Evolutionary conservation across 1,140 invertebrate genomes (phyloP).

Genomic region (Atta colombica): DNA sequence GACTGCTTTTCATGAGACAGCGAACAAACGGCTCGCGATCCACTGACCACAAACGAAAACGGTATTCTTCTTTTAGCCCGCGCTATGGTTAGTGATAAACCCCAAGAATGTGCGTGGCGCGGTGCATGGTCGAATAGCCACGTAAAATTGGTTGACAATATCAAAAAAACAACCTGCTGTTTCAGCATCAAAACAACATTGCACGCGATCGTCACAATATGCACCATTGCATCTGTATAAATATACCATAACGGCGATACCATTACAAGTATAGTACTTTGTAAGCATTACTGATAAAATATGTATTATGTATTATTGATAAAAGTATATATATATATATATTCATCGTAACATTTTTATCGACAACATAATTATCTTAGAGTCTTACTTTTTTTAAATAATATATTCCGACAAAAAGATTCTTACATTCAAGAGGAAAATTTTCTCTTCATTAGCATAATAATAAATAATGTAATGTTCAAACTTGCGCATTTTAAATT

Average conservation of each 20-base stretch:
- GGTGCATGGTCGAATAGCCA: not conserved
- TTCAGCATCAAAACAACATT: constrained; percentile 16
- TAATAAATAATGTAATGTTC: not conserved
- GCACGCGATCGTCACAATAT: constrained; percentile 1
- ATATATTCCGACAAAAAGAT: not conserved
- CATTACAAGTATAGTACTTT: constrained; percentile 21
- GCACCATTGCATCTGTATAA: not conserved
- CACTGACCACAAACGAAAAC: constrained; percentile 54
- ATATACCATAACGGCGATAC: constrained; percentile 1
- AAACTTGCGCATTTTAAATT: not conserved
- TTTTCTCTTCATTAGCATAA: not conserved
- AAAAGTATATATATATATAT: not conserved
- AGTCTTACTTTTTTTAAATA: not conserved
- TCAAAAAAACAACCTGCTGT: constrained; percentile 32
- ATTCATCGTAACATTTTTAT: not conserved
- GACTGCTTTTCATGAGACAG: constrained; percentile 29
- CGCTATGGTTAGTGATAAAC: constrained; percentile 16
- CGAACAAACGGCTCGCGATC: constrained; percentile 27
- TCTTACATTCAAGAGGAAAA: not conserved
- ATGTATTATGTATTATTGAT: not conserved
- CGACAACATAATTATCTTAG: not conserved
- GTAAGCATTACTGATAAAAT: too few relatives aligned
- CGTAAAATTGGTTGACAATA: constrained; percentile 14
- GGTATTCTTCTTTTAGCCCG: not conserved
- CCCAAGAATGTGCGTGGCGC: not conserved